Conservation (phyloP, 2,888 invertebrate species). For the Caprella mutica region DNA sequence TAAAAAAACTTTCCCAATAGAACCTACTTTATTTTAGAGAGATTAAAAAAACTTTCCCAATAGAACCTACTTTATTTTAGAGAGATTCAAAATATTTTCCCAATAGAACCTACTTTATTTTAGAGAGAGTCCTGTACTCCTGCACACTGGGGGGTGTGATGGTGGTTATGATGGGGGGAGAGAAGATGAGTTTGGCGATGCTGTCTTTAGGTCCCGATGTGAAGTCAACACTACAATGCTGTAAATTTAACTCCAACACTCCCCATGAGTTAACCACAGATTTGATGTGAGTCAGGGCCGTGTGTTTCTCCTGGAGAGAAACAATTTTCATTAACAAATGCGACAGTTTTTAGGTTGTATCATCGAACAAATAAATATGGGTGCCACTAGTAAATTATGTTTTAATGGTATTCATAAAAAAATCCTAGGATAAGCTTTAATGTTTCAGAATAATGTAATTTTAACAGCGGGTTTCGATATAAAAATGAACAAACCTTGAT, state of each 20-base stretch:
- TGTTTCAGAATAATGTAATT: no score
- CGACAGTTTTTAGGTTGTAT: no score
- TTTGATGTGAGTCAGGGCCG: not conserved
- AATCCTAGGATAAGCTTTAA: not conserved
- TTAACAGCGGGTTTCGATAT: no score
- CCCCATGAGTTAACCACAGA: conserved; percentile 1
- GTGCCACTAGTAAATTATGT: no score
- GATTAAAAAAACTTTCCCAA: no score
- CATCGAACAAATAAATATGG: no score
- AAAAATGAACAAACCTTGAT: conserved; percentile 14
- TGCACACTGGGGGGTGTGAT: not conserved
- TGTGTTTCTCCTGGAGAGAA: not conserved
- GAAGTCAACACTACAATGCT: not conserved
- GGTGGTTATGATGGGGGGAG: not conserved
- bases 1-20: no score
- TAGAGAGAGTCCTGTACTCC: not conserved
- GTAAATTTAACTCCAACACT: not conserved
- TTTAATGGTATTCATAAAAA: not conserved
- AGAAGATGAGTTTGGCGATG: conserved; percentile 3
- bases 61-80: no score
- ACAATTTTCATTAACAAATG: no score
- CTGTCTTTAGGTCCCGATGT: not conserved
- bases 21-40: no score
- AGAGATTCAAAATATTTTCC: no score
- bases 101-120: no score